A percentile compares a stretch with the other conserved stretches of the same genome.
Evolutionary conservation across 2,797 vertebrate genomes (phyloP).

Genomic region (Parauchenoglanis ngamensis): DNA sequence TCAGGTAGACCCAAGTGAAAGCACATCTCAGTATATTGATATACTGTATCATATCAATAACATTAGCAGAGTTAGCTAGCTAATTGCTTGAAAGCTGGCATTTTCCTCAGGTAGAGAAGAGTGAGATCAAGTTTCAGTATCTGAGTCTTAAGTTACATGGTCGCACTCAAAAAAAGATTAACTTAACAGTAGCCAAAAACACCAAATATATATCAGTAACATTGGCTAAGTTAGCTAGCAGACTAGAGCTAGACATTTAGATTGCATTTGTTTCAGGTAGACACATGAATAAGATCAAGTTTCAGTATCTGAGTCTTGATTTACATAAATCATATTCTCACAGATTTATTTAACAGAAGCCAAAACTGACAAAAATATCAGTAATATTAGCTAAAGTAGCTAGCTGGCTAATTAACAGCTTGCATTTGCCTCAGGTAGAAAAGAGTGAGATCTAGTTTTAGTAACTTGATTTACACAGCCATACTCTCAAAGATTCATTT

Average conservation of each 20-base stretch:
- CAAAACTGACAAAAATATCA: background rate
- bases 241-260: background rate
- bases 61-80: background rate
- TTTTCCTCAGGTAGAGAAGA: background rate
- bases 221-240: background rate
- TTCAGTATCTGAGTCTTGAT: background rate
- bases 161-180: background rate
- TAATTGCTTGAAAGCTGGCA: background rate
- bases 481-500: background rate
- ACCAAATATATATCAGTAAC: background rate
- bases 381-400: background rate
- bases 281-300: background rate
- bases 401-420: background rate
- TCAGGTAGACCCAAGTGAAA: background rate
- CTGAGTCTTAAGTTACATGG: background rate
- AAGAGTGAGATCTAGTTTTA: background rate
- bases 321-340: background rate
- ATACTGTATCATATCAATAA: background rate
- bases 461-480: background rate
- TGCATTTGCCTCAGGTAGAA: background rate
- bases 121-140: background rate
- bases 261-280: background rate
- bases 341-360: slow-evolving; percentile 3
- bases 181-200: background rate
- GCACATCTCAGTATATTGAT: background rate